phyloP scores from a whole-genome alignment of 2,888 invertebrate species.

The Operophtera brumata region DNA sequence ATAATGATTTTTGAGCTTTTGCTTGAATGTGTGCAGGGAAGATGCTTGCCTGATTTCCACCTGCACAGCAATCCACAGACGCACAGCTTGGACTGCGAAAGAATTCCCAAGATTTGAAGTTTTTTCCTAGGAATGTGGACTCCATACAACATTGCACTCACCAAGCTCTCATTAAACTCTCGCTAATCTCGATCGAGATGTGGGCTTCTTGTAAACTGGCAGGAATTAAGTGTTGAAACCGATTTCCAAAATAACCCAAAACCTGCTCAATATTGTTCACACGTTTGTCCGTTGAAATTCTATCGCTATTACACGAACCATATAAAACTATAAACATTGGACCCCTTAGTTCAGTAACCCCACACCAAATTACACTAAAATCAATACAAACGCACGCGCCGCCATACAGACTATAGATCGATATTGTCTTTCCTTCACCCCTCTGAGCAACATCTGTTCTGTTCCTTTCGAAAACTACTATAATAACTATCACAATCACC shows the following conservation, averaged over 20 bases:
- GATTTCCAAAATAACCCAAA: neutral
- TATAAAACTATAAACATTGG: constrained; percentile 26
- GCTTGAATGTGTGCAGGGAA: no score
- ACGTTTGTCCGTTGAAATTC: constrained; percentile 21
- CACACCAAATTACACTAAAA: constrained; percentile 42
- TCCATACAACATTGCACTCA: no score
- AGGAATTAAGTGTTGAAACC: constrained; percentile 25
- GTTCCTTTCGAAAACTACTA: constrained; percentile 3
- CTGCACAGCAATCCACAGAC: no score
- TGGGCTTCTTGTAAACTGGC: constrained; percentile 1
- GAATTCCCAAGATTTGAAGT: no score
- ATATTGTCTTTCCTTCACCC: constrained; percentile 64
- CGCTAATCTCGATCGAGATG: neutral
- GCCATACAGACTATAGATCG: constrained; percentile 53
- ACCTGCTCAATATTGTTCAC: constrained; percentile 8
- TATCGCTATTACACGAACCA: constrained; percentile 23
- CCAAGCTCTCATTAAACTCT: no score
- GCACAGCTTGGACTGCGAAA: no score
- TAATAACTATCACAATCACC: constrained; percentile 2
- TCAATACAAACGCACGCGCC: constrained; percentile 60
- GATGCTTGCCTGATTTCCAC: no score
- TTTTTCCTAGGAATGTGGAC: no score
- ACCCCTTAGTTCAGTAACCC: constrained; percentile 43
- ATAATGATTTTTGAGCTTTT: no score
- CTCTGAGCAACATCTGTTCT: constrained; percentile 64